Evolutionary conservation across 35 echinoderm and acorn worm species (phyloP).

Genomic region (Chiridota heheva): DNA sequence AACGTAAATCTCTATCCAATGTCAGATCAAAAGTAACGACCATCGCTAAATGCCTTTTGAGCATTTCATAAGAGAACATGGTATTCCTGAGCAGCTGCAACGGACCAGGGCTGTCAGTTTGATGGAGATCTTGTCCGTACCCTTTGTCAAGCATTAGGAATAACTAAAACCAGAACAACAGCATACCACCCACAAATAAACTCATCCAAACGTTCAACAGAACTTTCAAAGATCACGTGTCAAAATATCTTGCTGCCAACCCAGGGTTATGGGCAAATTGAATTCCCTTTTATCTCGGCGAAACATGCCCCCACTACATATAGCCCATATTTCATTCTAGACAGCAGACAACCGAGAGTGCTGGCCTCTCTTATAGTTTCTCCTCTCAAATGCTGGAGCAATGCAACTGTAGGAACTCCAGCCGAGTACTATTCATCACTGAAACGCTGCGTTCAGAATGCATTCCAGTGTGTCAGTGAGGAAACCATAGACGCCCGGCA

Average conservation of each 20-base stretch:
- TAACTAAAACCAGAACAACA: slow-evolving; percentile 8
- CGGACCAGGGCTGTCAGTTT: slow-evolving; percentile 59
- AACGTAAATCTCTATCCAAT: slow-evolving; percentile 19
- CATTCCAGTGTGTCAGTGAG: slow-evolving; percentile 1
- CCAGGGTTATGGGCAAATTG: background rate
- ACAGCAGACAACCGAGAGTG: background rate
- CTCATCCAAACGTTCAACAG: background rate
- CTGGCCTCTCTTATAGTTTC: background rate
- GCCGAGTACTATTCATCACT: background rate
- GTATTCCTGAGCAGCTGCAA: no score
- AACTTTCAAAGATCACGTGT: slow-evolving; percentile 27
- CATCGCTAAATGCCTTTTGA: slow-evolving; percentile 7
- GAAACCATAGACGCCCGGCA: background rate
- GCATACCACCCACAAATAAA: slow-evolving; percentile 18
- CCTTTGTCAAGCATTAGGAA: slow-evolving; percentile 5
- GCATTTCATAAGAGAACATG: slow-evolving; percentile 11
- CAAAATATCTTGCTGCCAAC: background rate
- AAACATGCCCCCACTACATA: background rate
- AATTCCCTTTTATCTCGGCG: background rate
- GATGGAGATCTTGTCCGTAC: background rate
- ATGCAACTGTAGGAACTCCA: background rate
- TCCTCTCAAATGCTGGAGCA: background rate
- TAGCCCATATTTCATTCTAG: background rate
- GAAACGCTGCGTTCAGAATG: background rate
- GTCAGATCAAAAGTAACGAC: slow-evolving; percentile 27